Base-by-base conservation (phyloP, 2,888 invertebrate genomes). In the Brachyptera putata region DNA sequence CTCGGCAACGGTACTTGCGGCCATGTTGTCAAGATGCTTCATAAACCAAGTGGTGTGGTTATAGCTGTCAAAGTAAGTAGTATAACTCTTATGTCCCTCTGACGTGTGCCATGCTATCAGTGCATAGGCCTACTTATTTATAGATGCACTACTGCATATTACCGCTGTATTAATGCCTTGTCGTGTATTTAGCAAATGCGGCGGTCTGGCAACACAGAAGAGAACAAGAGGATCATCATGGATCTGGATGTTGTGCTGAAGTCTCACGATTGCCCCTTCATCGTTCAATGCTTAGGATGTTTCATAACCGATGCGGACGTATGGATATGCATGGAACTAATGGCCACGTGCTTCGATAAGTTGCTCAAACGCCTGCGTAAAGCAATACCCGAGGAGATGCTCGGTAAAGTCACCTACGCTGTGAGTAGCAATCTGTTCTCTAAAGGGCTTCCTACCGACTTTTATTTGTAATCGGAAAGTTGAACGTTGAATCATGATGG, bases 321-420 rank as follows among this genome's bases (percentile, higher is more conserved):
- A 0, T 98, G 98, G 95, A 98, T 99, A 72, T 99, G 98, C 75
- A 99, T 99, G 99, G 99, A 99, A 78, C 81, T 98, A 67, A 99
- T 99, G 99, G 89, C 95, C 13, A 95, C 96, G 18, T 99, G 99
- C 77, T 90, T 99, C 73, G 99, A 99, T 75, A 98, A 98, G 78
- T 78, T 99, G 70, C 80, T 97, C 63, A 95, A 94, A 75, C 78
- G 86, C 68, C 80, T 91, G 37, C 86, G 87, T 64, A 84, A 84
- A 67, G 89, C 95, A n/a, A 91, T 99, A 71, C 98, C 98, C 2
- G 98, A 99, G 78, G 83, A 84, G 69, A 95, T 99, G 71, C 80
- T 99, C 67, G 98, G 98, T 68, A 97, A 97, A 81, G 93, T 99
- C 67, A 93, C 96, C 63, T 90, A 96, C 65, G 95, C 96, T 69